These are phyloP conservation scores for Eupithecia subfuscata DNA, from an alignment of 2,888 invertebrate genomes.

Conservation along the genomic window DNA sequence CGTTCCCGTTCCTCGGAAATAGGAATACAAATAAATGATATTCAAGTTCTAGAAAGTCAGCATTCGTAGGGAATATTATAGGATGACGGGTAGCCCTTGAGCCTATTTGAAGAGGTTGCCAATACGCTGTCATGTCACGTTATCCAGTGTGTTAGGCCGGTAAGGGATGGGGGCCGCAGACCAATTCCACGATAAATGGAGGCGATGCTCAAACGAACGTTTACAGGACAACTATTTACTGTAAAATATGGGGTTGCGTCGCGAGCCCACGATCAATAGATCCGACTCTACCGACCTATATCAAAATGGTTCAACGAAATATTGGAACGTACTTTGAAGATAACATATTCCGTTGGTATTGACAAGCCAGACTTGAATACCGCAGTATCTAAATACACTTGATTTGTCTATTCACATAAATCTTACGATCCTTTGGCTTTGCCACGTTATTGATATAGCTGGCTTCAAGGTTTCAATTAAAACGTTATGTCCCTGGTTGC, in stretches of 20 bases:
- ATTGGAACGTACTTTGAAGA: constrained; percentile 32
- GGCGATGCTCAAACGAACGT: constrained; percentile 57
- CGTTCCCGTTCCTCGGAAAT: neutral
- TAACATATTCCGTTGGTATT: constrained; percentile 28
- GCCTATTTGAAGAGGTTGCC: constrained; percentile 48
- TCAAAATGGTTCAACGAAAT: constrained; percentile 45
- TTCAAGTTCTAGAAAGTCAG: neutral
- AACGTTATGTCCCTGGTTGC: neutral
- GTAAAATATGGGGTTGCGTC: constrained; percentile 61
- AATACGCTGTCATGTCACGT: constrained; percentile 62
- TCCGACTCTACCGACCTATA: constrained; percentile 51
- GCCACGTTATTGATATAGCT: neutral
- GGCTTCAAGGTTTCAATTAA: neutral
- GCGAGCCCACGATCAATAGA: constrained; percentile 53
- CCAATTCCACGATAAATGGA: constrained; percentile 61
- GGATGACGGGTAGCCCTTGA: constrained; percentile 45
- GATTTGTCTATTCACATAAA: neutral
- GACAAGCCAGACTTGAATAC: constrained; percentile 6
- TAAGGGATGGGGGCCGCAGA: constrained; percentile 60
- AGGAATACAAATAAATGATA: neutral
- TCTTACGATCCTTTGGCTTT: neutral
- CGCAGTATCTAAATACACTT: constrained; percentile 4
- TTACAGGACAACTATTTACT: constrained; percentile 63
- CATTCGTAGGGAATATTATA: constrained; percentile 35
- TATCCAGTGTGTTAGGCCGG: constrained; percentile 61